A percentile compares a stretch with the other conserved stretches of the same genome.
Conservation (phyloP, 2,797 vertebrate genomes). For the Gallirallus australis region DNA sequence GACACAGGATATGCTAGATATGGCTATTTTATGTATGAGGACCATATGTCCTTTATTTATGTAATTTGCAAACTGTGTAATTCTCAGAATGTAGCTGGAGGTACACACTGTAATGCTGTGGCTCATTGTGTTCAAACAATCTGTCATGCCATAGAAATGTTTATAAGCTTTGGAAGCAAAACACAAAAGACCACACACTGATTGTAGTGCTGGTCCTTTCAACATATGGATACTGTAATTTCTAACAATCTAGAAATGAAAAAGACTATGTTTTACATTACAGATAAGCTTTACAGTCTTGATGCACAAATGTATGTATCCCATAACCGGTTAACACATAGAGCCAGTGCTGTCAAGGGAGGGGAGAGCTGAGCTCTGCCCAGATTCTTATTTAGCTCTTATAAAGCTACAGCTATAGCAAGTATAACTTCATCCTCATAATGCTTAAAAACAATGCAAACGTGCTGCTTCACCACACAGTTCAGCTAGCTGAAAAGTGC, state of each 20-base stretch:
- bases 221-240: not conserved
- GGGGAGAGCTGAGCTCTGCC: not conserved
- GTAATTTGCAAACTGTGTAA: not conserved
- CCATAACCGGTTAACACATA: not conserved
- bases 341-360: not conserved
- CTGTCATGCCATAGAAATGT: not conserved
- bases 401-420: not conserved
- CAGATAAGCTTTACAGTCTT: not conserved
- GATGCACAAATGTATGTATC: not conserved
- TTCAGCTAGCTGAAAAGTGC: not conserved
- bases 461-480: not conserved
- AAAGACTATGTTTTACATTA: not conserved
- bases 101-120: no score
- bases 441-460: not conserved
- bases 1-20: not conserved
- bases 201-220: not conserved
- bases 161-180: not conserved
- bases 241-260: not conserved
- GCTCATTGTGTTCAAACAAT: not conserved
- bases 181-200: not conserved
- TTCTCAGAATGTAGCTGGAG: not conserved
- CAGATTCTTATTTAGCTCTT: not conserved
- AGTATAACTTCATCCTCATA: not conserved
- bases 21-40: not conserved
- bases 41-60: not conserved